Evolutionary conservation across 2,888 invertebrate species (phyloP), one percentile per base, ranked within the genome.

Genomic region (Orthosia incerta): DNA sequence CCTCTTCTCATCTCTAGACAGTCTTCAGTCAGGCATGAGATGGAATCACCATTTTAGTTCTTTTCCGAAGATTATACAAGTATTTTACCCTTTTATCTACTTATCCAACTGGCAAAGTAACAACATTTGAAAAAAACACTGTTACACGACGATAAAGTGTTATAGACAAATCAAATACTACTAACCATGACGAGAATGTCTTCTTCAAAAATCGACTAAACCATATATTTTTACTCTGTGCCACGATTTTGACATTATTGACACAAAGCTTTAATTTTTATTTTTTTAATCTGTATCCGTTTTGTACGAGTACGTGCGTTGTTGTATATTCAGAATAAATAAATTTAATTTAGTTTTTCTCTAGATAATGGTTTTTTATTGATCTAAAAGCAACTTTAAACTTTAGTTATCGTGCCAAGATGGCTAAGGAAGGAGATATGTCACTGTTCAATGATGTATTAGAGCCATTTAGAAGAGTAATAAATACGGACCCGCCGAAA

Each of bases 401-500:
- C 4, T 66, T 61, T 45, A 61, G 26, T n/a, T 20, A 51, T 60
- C 64, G 62, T 64, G 56, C 61, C 11, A 89, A 86, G 79, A 96
- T 96, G 96, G 94, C 96, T 70, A 95, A 94, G 84, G 95, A 96
- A 85, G 89, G 94, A 5, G 95, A 96, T 79, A 95, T 95, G 93
- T 96, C 96, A 73, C 89, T 96, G 59, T 94, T 94, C 74, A 94
- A 92, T 79, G 95, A 96, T 84, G 96, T 96, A 13, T 87, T 96
- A 76, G 94, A 96, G 86, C 96, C 96, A 9, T 96, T 96, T 87
- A 90, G 96, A 80, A 92, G 96, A 73, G 95, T 93, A 62, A 95
- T 96, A 87, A 96, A 96, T 86, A 94, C 94, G 67, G 94, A 95
- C 86, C 94, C 94, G 83, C 95, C 95, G 83, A 95, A 95, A 91